phyloP scores from a whole-genome alignment of 2,797 vertebrate species.

The Gymnocypris eckloni region DNA sequence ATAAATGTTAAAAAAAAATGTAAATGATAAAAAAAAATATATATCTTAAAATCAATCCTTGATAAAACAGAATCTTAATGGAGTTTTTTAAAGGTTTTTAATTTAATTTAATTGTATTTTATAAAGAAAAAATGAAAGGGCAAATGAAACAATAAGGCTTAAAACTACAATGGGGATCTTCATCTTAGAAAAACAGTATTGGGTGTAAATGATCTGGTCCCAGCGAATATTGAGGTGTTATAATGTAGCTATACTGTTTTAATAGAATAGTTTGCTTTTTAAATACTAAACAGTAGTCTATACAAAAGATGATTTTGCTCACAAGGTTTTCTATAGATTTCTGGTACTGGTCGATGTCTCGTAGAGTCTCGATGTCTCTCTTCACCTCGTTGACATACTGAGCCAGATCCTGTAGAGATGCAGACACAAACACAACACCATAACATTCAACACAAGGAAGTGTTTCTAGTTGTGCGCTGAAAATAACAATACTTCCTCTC shows the following conservation, averaged over 20 bases:
- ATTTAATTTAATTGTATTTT: neutral
- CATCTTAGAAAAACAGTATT: neutral
- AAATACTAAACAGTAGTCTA: neutral
- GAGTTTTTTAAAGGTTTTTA: neutral
- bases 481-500: constrained; percentile 5
- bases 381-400: constrained; percentile 99
- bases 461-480: neutral
- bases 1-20: too few species aligned
- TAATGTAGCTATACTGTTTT: neutral
- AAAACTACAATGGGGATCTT: neutral
- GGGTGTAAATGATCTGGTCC: neutral
- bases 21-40: too few species aligned
- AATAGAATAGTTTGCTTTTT: constrained; percentile 14
- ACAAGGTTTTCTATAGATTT: constrained; percentile 97
- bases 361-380: constrained; percentile 95
- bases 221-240: neutral
- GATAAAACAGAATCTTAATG: neutral
- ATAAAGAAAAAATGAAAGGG: neutral
- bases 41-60: neutral
- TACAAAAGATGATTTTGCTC: constrained; percentile 55
- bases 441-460: constrained; percentile 38
- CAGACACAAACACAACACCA: constrained; percentile 1
- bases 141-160: neutral
- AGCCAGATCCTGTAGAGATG: constrained; percentile 88
- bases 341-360: constrained; percentile 96